Percentiles rank a stretch among this genome's conserved stretches.
Conservation (phyloP, 2,113 vertebrate species). For the Typhlomys cinereus region DNA sequence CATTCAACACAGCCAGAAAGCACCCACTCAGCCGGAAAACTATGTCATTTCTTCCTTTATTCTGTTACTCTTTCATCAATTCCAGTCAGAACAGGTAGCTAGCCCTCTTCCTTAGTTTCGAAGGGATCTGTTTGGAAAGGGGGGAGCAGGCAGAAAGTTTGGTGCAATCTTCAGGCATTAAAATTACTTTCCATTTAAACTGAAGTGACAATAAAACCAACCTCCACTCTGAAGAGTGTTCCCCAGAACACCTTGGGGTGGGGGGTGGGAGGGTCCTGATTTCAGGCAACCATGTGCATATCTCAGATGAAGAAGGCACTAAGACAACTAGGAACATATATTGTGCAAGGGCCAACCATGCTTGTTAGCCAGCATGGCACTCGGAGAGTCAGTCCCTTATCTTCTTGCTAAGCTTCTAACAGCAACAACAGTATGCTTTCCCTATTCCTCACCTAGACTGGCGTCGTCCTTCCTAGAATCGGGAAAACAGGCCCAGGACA, state of each 20-base stretch:
- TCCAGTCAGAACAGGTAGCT: background rate
- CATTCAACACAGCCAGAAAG: slow-evolving; percentile 32
- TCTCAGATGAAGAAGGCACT: slow-evolving; percentile 15
- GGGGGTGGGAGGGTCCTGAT: background rate
- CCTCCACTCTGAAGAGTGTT: too few species aligned
- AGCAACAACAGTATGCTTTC: background rate
- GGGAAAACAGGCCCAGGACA: background rate
- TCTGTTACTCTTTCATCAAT: slow-evolving; percentile 15
- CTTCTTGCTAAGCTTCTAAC: background rate
- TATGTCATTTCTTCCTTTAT: slow-evolving; percentile 23
- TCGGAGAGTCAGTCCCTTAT: background rate
- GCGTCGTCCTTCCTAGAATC: background rate
- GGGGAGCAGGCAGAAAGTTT: background rate
- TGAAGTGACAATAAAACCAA: slow-evolving; percentile 51
- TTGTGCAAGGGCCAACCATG: slow-evolving; percentile 15
- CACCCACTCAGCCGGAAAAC: slow-evolving; percentile 1
- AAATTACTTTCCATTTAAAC: background rate
- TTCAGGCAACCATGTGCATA: background rate
- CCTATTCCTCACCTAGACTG: background rate
- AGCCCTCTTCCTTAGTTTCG: slow-evolving; percentile 50
- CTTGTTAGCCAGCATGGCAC: background rate
- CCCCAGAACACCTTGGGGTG: background rate
- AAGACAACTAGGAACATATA: background rate
- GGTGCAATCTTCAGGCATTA: background rate
- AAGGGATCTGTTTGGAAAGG: background rate